Percentiles rank a stretch among this genome's conserved stretches.
Conservation (phyloP, 2,888 invertebrate species). For the Rutpela maculata region DNA sequence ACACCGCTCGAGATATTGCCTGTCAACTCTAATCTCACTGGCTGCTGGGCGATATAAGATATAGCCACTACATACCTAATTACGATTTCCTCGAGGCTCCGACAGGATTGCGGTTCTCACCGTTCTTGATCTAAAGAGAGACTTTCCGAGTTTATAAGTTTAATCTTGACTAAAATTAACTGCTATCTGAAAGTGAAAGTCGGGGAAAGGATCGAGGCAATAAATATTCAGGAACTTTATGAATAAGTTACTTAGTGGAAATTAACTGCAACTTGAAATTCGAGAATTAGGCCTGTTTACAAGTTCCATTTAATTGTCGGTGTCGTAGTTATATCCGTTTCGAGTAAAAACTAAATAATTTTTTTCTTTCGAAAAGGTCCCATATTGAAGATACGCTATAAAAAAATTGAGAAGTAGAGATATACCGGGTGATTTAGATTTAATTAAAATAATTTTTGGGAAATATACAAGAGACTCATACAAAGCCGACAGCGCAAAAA, state of each 20-base stretch:
- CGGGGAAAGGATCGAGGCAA: conserved; percentile 38
- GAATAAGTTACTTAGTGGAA: conserved; percentile 38
- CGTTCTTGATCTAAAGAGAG: conserved; percentile 17
- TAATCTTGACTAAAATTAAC: conserved; percentile 48
- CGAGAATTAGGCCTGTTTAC: conserved; percentile 5
- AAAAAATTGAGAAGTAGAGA: no score
- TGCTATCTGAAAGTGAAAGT: conserved; percentile 44
- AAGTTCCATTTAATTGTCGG: neutral
- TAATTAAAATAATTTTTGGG: no score
- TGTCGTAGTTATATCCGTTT: no score
- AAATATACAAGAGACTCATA: no score
- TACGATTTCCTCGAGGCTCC: conserved; percentile 36
- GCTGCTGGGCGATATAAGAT: conserved; percentile 1
- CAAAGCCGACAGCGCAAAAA: no score
- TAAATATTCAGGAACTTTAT: conserved; percentile 49
- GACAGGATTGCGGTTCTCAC: conserved; percentile 32
- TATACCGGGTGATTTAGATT: no score
- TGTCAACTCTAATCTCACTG: neutral
- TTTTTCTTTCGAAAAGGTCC: no score
- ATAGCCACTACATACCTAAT: conserved; percentile 29
- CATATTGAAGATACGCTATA: no score
- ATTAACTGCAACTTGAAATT: conserved; percentile 27
- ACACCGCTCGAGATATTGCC: neutral
- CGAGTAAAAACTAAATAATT: no score
- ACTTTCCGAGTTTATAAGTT: conserved; percentile 44